Base-by-base conservation (phyloP, 2,113 vertebrate genomes). In the Syngnathus floridae region DNA sequence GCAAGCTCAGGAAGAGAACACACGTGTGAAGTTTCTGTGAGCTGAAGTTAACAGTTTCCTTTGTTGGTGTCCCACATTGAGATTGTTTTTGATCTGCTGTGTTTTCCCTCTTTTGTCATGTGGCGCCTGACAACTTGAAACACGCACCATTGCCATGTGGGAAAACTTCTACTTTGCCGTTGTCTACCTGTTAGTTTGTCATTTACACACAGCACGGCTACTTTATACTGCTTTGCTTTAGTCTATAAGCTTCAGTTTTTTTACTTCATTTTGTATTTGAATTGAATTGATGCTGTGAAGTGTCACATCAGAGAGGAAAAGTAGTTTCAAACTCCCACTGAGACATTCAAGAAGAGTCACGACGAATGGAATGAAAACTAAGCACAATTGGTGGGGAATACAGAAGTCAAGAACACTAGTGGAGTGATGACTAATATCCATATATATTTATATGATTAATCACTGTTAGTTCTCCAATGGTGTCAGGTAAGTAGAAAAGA, bases 61-160 rank as follows among this genome's bases (percentile, higher is more conserved):
- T 71, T 79, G 70, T 79, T 69, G 41, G 5, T 66, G 63, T 76
- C 64, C 67, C 67, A 55, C 1, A 38, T 62, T 61, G 71, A 57
- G 66, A 74, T 74, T 49, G 19, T 19, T 22, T 85, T 78, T 84
- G 82, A 84, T 81, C 66, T 9, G 1, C 59, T 56, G 26, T 65
- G 64, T 71, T 83, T 83, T 74, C 2, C 7, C 45, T 75, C 74
- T 75, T 82, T 77, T 78, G 72, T 84, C 62, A 13, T 63, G 64
- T 79, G 52, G 71, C 79, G 67, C 54, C 37, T 63, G 81, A 78
- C 74, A 86, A 77, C 64, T 78, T 71, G 66, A 77, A 80, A 79
- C 74, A 72, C 62, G 35, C 61, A 64, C 37, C 40, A 35, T 46
- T 46, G 62, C 66, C 79, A 73, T 76, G 35, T 59, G 71, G 75